Conservation (phyloP, 1,140 invertebrate genomes). For the Tetranychus cinnabarinus region DNA sequence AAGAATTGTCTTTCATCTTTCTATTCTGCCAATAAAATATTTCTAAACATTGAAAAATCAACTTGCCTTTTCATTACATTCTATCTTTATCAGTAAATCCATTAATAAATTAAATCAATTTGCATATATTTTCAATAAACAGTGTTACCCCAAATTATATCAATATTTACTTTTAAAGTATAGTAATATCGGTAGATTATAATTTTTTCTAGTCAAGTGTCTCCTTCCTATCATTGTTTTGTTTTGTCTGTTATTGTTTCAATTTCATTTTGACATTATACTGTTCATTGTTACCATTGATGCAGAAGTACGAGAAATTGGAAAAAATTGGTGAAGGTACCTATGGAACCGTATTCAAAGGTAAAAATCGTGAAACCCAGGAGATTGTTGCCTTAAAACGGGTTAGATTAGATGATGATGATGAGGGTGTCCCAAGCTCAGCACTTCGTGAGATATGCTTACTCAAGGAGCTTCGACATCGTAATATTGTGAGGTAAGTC, state of each 20-base stretch:
- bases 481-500: constrained; percentile 68
- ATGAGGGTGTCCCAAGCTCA: constrained; percentile 95
- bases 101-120: too few relatives aligned
- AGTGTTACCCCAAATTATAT: too few relatives aligned
- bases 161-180: too few relatives aligned
- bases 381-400: constrained; percentile 94
- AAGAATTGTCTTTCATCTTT: too few relatives aligned
- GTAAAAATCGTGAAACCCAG: constrained; percentile 84
- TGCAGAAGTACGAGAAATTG: constrained; percentile 94
- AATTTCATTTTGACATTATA: background rate
- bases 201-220: too few relatives aligned
- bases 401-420: constrained; percentile 85
- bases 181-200: too few relatives aligned
- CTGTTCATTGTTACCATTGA: constrained; percentile 12
- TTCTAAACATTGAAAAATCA: too few relatives aligned
- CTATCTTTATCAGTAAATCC: too few relatives aligned
- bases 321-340: constrained; percentile 98
- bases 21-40: too few relatives aligned
- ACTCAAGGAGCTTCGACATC: constrained; percentile 91
- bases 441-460: constrained; percentile 91
- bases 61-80: too few relatives aligned
- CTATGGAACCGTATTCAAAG: constrained; percentile 98
- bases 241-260: background rate
- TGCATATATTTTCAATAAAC: too few relatives aligned
- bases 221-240: too few relatives aligned